Conservation (phyloP, 2,113 vertebrate genomes). For the Rhinoptilus africanus region DNA sequence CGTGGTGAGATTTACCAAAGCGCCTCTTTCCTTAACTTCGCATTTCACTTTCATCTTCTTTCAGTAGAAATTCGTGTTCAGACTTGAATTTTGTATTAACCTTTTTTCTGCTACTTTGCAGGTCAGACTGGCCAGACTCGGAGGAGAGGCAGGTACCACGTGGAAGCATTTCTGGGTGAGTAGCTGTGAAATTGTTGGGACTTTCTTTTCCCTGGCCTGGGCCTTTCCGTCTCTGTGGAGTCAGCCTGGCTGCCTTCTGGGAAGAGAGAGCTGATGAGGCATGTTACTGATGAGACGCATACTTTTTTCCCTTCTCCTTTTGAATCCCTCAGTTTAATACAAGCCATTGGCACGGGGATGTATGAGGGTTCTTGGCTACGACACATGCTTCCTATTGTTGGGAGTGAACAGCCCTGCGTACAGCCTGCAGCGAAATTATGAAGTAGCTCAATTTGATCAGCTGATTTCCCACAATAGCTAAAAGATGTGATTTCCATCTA, state of each 20-base stretch:
- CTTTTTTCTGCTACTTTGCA: not conserved
- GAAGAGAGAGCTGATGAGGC: slow-evolving; percentile 44
- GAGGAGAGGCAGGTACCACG: not conserved
- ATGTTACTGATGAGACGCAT: not conserved
- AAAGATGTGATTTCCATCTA: not conserved
- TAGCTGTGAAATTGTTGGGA: slow-evolving; percentile 38
- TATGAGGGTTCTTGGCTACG: not conserved
- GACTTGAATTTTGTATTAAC: not conserved
- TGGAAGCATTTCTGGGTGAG: not conserved
- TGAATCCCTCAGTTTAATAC: slow-evolving; percentile 30
- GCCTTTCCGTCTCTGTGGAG: not conserved
- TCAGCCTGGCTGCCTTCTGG: slow-evolving; percentile 53
- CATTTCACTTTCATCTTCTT: not conserved
- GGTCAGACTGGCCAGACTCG: not conserved
- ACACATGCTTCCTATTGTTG: slow-evolving; percentile 19
- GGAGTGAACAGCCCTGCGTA: not conserved
- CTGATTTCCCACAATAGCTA: slow-evolving; percentile 33
- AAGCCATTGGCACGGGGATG: not conserved
- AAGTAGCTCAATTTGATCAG: slow-evolving; percentile 34
- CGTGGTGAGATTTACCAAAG: not conserved
- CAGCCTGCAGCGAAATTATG: not conserved
- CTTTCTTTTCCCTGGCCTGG: slow-evolving; percentile 15
- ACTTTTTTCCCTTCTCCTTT: not conserved
- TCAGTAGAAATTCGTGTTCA: not conserved
- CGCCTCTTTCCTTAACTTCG: not conserved